Base-by-base conservation (phyloP, 2,797 vertebrate genomes). In the Scolopax bukidnonensis region DNA sequence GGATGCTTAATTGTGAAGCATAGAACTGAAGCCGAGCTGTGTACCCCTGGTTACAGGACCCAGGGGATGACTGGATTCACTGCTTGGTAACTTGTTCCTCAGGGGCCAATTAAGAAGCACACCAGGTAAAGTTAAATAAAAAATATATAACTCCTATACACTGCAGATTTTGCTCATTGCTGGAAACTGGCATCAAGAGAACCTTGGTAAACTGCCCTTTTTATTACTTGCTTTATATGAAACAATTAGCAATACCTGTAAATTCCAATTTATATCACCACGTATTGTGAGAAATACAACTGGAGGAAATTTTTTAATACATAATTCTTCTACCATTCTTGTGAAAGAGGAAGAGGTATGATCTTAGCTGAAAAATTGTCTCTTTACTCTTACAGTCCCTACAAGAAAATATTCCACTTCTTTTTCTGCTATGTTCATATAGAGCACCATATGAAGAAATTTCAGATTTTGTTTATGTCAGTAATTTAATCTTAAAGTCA, bases 401-500 rank as follows among this genome's bases (percentile, higher is more conserved):
- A 40, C 9, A 91, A 79, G 87, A 96, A 94, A 94, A 94, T 93
- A 90, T 79, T 95, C 50, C 76, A 69, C 33, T 40, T 91, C 69
- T 92, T 96, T 94, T 82, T 97, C 59, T 93, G 60, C 61, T 95
- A 89, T 96, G 64, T 96, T 97, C 95, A 79, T 96, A 53, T 94
- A 78, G 78, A 95, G 71, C 68, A 71, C 43, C 77, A 41, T 78
- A 82, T n/a, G 91, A 88, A 96, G 73, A 85, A 95, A 97, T 96
- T 96, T 97, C 93, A 93, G 63, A 90, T 95, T 96, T 96, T 96
- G 87, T 97, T 97, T 97, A 91, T 95, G 84, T 88, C 92, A 93
- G 95, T 97, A 97, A 97, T 97, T 97, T 96, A 97, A 97, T 97
- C 97, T 94, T 87, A 94, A 73, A 97, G 89, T 92, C 92, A 76